Evolutionary conservation across 2,113 vertebrate genomes (phyloP).

Genomic region (Orycteropus afer): DNA sequence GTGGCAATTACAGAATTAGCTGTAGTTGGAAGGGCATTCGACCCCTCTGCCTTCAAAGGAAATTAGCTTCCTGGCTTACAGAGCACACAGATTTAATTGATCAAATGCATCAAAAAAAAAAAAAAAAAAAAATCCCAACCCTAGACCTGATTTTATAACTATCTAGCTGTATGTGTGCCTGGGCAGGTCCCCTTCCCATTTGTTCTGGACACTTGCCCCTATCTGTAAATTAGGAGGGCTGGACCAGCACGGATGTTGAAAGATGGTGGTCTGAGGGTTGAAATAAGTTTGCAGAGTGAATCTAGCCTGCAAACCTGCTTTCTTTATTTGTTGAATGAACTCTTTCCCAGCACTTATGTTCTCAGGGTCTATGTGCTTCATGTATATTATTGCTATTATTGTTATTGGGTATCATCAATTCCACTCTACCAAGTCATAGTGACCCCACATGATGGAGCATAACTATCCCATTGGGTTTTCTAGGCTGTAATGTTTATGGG

Average conservation of each 20-base stretch:
- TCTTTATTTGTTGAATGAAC: background rate
- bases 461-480: background rate
- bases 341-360: background rate
- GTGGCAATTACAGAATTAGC: conserved; percentile 60
- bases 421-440: background rate
- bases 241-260: background rate
- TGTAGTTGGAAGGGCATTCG: background rate
- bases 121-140: background rate
- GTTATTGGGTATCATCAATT: background rate
- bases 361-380: background rate
- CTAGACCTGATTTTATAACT: background rate
- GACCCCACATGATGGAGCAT: background rate
- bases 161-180: too few relatives aligned
- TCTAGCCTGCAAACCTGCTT: background rate
- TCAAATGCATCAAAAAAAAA: background rate
- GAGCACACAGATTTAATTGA: background rate
- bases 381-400: background rate
- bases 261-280: background rate
- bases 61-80: background rate
- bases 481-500: background rate
- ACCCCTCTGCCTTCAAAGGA: conserved; percentile 14
- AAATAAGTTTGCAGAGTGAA: background rate
- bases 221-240: background rate
- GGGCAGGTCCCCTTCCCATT: background rate
- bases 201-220: background rate